Percentiles rank a stretch among this genome's conserved stretches.
Evolutionary conservation across 2,888 invertebrate genomes (phyloP).

Genomic region (Sepiola atlantica): DNA sequence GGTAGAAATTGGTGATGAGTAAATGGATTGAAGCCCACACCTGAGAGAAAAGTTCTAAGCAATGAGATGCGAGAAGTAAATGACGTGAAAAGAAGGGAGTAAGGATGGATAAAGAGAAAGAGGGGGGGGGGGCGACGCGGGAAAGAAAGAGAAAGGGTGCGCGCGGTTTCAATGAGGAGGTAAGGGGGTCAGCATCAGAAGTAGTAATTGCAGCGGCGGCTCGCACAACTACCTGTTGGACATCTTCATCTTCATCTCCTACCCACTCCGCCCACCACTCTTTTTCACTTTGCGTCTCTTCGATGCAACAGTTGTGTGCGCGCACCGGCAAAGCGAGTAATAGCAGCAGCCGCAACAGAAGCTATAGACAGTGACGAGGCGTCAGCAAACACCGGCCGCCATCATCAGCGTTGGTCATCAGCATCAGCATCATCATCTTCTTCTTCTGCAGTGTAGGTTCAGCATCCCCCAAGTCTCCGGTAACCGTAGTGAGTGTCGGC

Average conservation of each 20-base stretch:
- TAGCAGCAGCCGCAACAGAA: background rate
- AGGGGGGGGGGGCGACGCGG: too few species aligned
- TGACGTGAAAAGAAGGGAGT: too few species aligned
- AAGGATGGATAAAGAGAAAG: too few species aligned
- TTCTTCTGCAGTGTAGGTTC: background rate
- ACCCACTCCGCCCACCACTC: background rate
- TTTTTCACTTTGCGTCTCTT: background rate
- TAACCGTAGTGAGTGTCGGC: conserved; percentile 15
- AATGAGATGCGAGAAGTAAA: too few species aligned
- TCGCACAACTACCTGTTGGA: background rate
- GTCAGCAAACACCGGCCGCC: background rate
- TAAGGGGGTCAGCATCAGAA: background rate
- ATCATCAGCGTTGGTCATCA: background rate
- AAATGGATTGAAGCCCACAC: too few species aligned
- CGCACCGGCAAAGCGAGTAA: background rate
- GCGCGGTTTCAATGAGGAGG: too few species aligned
- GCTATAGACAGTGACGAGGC: conserved; percentile 7
- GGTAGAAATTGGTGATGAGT: too few species aligned
- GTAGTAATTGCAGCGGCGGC: background rate
- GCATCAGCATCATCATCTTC: background rate
- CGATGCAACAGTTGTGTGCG: background rate
- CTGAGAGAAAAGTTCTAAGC: too few species aligned
- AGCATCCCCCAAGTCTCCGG: background rate
- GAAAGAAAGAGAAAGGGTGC: background rate
- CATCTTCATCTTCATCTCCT: background rate